Percentiles rank a stretch among this genome's conserved stretches.
phyloP scores from a whole-genome alignment of 2,888 invertebrate genomes.

The Mimachlamys varia region DNA sequence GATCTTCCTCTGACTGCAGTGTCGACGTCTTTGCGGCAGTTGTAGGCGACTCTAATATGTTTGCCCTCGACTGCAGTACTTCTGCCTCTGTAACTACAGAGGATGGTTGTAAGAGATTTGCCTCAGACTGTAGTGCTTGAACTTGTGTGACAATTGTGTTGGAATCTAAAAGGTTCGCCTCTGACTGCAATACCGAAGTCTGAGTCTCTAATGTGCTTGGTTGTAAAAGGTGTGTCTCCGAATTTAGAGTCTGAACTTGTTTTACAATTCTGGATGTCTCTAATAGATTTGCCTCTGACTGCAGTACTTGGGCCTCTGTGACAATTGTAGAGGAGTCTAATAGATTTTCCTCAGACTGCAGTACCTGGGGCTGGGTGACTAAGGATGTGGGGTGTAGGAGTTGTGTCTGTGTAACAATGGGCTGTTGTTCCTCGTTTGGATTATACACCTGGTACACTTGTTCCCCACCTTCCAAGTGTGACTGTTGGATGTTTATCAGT shows the following conservation, averaged over 20 bases:
- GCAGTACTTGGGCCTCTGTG: not conserved
- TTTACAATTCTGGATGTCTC: too few species aligned
- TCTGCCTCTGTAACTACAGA: not conserved
- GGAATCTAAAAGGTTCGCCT: not conserved
- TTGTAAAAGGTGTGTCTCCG: too few species aligned
- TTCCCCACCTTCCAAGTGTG: not conserved
- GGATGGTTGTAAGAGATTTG: not conserved
- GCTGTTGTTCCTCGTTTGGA: not conserved
- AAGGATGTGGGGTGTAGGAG: not conserved
- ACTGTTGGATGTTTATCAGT: constrained; percentile 5
- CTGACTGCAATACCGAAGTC: not conserved
- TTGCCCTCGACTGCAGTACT: not conserved
- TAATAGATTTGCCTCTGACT: not conserved
- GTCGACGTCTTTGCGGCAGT: not conserved
- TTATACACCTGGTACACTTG: constrained; percentile 11
- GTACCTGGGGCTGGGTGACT: not conserved
- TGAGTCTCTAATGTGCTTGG: not conserved
- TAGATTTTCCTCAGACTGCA: not conserved
- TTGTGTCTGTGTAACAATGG: not conserved
- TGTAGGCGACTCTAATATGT: not conserved
- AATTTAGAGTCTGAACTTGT: too few species aligned
- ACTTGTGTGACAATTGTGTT: not conserved
- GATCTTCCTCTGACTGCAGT: not conserved
- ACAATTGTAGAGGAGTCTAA: not conserved
- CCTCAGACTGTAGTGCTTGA: not conserved